phyloP scores from a whole-genome alignment of 2,113 vertebrate species.

The Rostratula benghalensis region DNA sequence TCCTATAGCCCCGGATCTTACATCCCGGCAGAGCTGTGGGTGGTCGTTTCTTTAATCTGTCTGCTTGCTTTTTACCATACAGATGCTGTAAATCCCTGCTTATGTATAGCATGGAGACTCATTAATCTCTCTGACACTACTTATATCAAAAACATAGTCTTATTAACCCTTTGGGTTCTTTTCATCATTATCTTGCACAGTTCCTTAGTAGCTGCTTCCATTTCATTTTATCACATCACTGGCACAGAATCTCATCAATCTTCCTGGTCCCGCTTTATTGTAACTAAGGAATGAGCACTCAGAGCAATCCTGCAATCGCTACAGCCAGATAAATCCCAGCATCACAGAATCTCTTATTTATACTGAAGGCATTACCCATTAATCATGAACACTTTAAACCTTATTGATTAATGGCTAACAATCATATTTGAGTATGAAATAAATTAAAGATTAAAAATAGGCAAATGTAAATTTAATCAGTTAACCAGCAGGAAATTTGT shows the following conservation, averaged over 20 bases:
- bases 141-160: neutral
- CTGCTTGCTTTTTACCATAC: neutral
- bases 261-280: neutral
- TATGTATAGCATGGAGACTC: neutral
- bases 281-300: conserved; percentile 4
- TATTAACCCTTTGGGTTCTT: conserved; percentile 15
- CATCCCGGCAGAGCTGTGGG: neutral
- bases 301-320: neutral
- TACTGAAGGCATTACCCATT: neutral
- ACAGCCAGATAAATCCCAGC: conserved; percentile 7
- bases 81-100: neutral
- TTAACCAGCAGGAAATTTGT: conserved; percentile 12
- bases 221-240: neutral
- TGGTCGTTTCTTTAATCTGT: neutral
- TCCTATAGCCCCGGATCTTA: neutral
- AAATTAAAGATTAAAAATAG: conserved; percentile 47
- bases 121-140: neutral
- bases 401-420: conserved; percentile 30
- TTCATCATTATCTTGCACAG: neutral
- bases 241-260: neutral
- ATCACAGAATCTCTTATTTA: conserved; percentile 2
- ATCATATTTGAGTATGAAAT: conserved; percentile 34
- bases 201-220: neutral
- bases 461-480: conserved; percentile 34
- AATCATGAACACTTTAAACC: conserved; percentile 20